Evolutionary conservation across 2,888 invertebrate genomes (phyloP).

Genomic region (Melanargia galathea): DNA sequence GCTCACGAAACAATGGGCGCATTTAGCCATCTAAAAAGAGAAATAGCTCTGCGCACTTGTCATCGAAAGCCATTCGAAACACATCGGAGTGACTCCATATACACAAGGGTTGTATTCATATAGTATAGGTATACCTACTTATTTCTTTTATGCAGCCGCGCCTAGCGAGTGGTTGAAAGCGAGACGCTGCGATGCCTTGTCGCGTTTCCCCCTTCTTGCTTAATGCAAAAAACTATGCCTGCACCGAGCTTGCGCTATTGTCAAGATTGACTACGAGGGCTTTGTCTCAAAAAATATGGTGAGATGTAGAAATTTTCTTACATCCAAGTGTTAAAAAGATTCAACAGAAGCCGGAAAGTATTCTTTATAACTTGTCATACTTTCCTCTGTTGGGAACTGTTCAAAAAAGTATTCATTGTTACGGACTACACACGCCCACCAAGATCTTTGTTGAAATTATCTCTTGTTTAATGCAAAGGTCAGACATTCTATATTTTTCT

Average conservation of each 20-base stretch:
- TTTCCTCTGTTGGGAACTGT: slow-evolving; percentile 24
- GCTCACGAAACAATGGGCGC: slow-evolving; percentile 71
- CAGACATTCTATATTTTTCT: slow-evolving; percentile 70
- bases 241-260: slow-evolving; percentile 67
- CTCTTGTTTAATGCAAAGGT: slow-evolving; percentile 70
- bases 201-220: slow-evolving; percentile 68
- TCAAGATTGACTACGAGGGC: slow-evolving; percentile 68
- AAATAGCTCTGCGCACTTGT: slow-evolving; percentile 72
- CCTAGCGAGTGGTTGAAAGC: slow-evolving; percentile 76
- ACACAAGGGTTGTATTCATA: slow-evolving; percentile 59
- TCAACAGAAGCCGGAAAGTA: slow-evolving; percentile 26
- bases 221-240: slow-evolving; percentile 72
- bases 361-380: slow-evolving; percentile 24
- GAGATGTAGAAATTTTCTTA: slow-evolving; percentile 38
- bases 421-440: too few relatives aligned
- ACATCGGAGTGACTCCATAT: slow-evolving; percentile 67
- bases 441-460: slow-evolving; percentile 51
- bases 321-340: slow-evolving; percentile 29
- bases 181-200: slow-evolving; percentile 67
- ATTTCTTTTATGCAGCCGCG: slow-evolving; percentile 70
- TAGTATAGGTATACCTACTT: slow-evolving; percentile 54
- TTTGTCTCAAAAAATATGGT: slow-evolving; percentile 54
- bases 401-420: slow-evolving; percentile 30
- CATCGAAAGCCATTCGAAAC: slow-evolving; percentile 78
- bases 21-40: slow-evolving; percentile 75